Evolutionary conservation across 2,888 invertebrate species (phyloP), one percentile per base, ranked within the genome.

Genomic region (Agrotis segetum): DNA sequence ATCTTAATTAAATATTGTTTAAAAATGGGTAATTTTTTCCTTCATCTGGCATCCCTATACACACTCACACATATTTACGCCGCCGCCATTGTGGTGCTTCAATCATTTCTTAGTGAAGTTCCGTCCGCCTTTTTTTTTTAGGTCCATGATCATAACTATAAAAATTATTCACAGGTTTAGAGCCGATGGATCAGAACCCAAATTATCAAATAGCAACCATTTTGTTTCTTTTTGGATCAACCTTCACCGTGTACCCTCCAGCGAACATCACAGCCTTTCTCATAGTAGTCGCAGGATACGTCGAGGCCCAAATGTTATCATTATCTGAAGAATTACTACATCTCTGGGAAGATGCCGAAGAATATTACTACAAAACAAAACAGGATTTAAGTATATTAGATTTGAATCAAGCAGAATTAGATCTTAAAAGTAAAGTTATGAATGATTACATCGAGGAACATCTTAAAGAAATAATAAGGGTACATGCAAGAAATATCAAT

Each of bases 221-320:
- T 0, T 19, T 90, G 0, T 85, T 83, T 59, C 4, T 69, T 0
- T 58, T 79, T 0, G 88, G 86, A 0, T 79, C 86, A 0, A 73
- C 79, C 17, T 89, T 89, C 56, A 87, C 87, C 0, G 84, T 85
- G 24, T 92, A 90, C 69, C 73, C 87, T 0, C 85, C 91, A 6
- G 88, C 91, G 3, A 91, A 87, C 66, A 85, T 92, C 21, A 88
- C 89, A 0, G 88, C 88, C 4, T 86, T 93, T 34, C 82, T 92
- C 2, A 89, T 94, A 14, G 79, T 91, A 40, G 71, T 90, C 29
- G 82, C 85, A 2, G 94, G 94, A 0, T 93, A 92, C 73, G 86
- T 86, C 0, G 94, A 94, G 78, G 90, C 92, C 0, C 93, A 93
- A 78, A 90, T 93, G 83, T 68, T 90, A 3, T 88, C 92, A 11